A percentile compares a stretch with the other conserved stretches of the same genome.
phyloP scores from a whole-genome alignment of 2,113 vertebrate species.

The Ageneiosus marmoratus region DNA sequence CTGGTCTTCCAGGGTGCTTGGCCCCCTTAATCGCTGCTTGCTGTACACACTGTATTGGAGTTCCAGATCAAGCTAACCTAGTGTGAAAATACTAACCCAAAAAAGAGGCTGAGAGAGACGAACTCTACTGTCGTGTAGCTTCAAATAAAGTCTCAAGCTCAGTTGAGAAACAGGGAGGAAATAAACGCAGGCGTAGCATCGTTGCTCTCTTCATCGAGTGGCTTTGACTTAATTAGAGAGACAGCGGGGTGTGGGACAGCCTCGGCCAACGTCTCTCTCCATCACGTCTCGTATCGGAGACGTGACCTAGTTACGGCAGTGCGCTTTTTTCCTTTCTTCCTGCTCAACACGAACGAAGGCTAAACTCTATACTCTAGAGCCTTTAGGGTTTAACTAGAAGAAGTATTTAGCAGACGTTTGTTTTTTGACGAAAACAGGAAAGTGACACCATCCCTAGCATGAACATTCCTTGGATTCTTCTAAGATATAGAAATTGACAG shows the following conservation, averaged over 20 bases:
- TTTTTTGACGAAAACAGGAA: neutral
- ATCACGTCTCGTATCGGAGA: slow-evolving; percentile 34
- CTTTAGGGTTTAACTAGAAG: neutral
- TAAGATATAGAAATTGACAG: neutral
- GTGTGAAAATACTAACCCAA: neutral
- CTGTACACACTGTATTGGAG: neutral
- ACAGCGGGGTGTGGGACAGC: slow-evolving; percentile 18
- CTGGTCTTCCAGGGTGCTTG: neutral
- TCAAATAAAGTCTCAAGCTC: neutral
- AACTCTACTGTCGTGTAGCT: neutral
- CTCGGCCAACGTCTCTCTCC: slow-evolving; percentile 34
- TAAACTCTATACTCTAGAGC: neutral
- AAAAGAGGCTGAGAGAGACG: neutral
- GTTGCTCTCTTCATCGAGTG: slow-evolving; percentile 1
- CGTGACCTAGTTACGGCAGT: slow-evolving; percentile 38
- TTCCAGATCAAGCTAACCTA: neutral
- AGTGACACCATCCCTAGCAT: neutral
- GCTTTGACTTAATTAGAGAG: slow-evolving; percentile 43
- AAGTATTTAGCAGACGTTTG: neutral
- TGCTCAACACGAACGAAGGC: neutral
- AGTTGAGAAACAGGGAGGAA: neutral
- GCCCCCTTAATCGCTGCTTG: slow-evolving; percentile 1
- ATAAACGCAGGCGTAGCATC: neutral
- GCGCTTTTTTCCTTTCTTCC: slow-evolving; percentile 17
- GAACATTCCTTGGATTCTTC: neutral